phyloP scores from a whole-genome alignment of 2,113 vertebrate genomes.

The Etheostoma spectabile region DNA sequence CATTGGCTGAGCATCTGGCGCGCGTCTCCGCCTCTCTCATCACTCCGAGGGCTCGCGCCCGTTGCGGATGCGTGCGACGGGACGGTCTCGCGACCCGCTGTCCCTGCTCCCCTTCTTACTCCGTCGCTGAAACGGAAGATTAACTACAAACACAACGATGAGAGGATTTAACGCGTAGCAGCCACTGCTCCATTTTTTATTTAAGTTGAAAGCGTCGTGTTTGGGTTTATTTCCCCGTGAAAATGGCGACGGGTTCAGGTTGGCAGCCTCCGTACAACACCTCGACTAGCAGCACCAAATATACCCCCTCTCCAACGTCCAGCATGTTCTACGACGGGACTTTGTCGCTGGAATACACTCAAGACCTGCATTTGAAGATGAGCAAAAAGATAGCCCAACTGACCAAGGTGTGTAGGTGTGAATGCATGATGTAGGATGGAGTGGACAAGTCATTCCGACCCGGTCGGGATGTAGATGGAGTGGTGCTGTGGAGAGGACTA shows the following conservation, averaged over 20 bases:
- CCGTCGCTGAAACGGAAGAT: neutral
- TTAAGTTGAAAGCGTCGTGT: neutral
- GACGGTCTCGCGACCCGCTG: conserved; percentile 20
- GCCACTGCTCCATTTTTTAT: conserved; percentile 6
- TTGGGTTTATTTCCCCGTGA: conserved; percentile 67
- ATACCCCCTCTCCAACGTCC: conserved; percentile 77
- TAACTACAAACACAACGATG: conserved; percentile 31
- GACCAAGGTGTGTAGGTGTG: conserved; percentile 88
- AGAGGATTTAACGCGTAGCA: conserved; percentile 1
- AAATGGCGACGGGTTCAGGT: conserved; percentile 95
- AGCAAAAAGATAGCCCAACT: conserved; percentile 99
- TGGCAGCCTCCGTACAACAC: conserved; percentile 89
- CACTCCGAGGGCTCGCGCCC: conserved; percentile 29
- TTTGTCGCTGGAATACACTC: conserved; percentile 87
- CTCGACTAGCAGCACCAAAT: conserved; percentile 73
- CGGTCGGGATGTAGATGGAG: conserved; percentile 27
- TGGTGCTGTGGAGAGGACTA: neutral
- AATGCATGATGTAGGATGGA: neutral
- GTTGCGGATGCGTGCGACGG: conserved; percentile 26
- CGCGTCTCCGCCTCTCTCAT: conserved; percentile 57
- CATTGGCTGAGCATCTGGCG: conserved; percentile 61
- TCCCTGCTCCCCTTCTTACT: neutral
- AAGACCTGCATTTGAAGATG: conserved; percentile 96
- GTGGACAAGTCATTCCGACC: neutral
- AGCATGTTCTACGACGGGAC: conserved; percentile 81